Percentiles rank a stretch among this genome's conserved stretches.
Evolutionary conservation across 1,140 invertebrate species (phyloP).

Genomic region (Spodoptera litura): DNA sequence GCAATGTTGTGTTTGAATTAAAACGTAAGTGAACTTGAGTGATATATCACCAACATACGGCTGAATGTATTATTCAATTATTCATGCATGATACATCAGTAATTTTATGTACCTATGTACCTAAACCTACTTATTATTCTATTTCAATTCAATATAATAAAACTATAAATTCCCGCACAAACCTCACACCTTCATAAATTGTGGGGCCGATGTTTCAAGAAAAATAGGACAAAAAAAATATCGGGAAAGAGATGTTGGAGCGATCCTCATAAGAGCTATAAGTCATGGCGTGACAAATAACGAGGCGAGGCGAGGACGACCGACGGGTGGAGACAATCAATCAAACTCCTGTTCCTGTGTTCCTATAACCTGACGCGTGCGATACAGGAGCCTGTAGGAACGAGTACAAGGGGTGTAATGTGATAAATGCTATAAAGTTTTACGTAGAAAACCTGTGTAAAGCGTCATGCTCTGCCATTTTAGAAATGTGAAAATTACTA

Average conservation of each 20-base stretch:
- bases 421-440: too few relatives aligned
- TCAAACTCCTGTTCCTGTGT: conserved; percentile 1
- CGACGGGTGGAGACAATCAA: conserved; percentile 16
- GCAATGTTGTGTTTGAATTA: background rate
- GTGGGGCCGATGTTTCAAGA: background rate
- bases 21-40: background rate
- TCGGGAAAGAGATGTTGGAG: conserved; percentile 7
- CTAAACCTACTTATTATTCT: background rate
- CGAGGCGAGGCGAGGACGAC: background rate
- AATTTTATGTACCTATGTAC: background rate
- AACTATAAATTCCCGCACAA: background rate
- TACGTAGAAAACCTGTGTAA: too few relatives aligned
- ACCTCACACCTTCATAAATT: background rate
- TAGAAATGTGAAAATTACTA: too few relatives aligned
- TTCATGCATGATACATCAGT: background rate
- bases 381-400: too few relatives aligned
- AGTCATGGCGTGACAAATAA: conserved; percentile 36
- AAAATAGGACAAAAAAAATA: conserved; percentile 33
- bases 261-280: conserved; percentile 22
- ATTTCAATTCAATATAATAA: too few relatives aligned
- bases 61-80: too few relatives aligned
- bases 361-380: too few relatives aligned
- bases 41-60: background rate
- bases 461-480: too few relatives aligned
- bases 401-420: too few relatives aligned